Base-by-base conservation (phyloP, 2,797 vertebrate species). In the Sebastiscus tertius region DNA sequence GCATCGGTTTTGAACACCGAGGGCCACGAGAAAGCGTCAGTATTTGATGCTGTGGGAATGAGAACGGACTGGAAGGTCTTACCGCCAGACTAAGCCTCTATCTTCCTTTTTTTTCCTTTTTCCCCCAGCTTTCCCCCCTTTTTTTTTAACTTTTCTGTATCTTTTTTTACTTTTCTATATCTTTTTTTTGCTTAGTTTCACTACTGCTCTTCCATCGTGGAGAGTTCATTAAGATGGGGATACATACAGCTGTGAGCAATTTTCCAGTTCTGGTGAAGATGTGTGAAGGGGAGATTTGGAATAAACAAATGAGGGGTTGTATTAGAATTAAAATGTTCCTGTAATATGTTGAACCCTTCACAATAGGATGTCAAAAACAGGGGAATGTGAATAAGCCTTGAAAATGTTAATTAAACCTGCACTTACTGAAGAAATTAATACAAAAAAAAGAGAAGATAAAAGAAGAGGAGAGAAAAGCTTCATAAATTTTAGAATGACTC, bases 401-500 rank as follows among this genome's bases (percentile, higher is more conserved):
- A 46, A 42, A 24, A 65, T 46, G 36, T 42, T 16, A 18, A 24
- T 18, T 27, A 11, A 46, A 18, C 42, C 24, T 7, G 10, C 64
- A 52, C 24, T 49, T 13, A 29, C 34, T 33, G 7, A 33, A 33
- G 2, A 33, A 52, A 54, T 3, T 0, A 65, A 46, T 3, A 27
- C 4, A 27, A 27, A 4, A 46, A 36, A 39, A 55, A 36, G 34
- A 72, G 29, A 20, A 34, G 52, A 64, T 4, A 20, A 18, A 63
- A 59, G 49, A n/a, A 29, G 52, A 39, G 12, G 5, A 7, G 36
- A 56, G 14, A 52, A 52, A 52, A n/a, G 39, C 26, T 18, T 66
- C 12, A 8, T 6, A 39, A 2, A 26, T 54, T 29, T 29, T n/a
- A 3, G n/a, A 11, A 60, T 85, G 8, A 93, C 98, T 95, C 89